phyloP scores from a whole-genome alignment of 2,113 vertebrate species.

The Ctenodactylus gundi region DNA sequence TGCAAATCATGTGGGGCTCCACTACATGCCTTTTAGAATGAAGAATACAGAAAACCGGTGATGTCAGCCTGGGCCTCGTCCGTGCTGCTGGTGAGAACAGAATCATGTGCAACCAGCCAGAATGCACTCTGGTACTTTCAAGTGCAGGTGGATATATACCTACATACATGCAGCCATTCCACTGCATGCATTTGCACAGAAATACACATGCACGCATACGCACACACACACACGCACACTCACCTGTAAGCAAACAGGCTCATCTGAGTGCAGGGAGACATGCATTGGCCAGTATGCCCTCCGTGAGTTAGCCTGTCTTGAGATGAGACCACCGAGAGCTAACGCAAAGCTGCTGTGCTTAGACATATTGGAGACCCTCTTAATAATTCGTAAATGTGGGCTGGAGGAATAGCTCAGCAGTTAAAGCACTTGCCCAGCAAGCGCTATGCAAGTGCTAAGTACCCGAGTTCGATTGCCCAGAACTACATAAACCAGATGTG shows the following conservation, averaged over 20 bases:
- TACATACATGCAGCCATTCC: neutral
- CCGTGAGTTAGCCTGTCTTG: neutral
- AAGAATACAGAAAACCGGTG: neutral
- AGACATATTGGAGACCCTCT: no score
- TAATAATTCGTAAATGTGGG: no score
- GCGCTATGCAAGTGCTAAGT: no score
- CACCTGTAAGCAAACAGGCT: neutral
- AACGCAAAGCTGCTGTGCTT: neutral
- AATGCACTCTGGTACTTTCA: neutral
- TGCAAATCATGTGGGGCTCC: neutral
- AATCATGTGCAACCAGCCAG: neutral
- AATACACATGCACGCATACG: neutral
- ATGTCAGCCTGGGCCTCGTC: no score
- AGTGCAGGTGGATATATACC: neutral
- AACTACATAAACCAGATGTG: no score
- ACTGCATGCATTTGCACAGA: neutral
- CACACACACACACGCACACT: neutral
- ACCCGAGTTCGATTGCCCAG: no score
- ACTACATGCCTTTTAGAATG: neutral
- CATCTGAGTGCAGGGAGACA: no score
- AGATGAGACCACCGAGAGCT: neutral
- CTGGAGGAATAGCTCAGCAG: no score
- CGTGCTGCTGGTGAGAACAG: no score
- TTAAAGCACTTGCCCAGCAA: no score
- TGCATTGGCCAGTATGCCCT: neutral